Conservation (phyloP, 2,797 vertebrate species). For the Podarcis lilfordi region DNA sequence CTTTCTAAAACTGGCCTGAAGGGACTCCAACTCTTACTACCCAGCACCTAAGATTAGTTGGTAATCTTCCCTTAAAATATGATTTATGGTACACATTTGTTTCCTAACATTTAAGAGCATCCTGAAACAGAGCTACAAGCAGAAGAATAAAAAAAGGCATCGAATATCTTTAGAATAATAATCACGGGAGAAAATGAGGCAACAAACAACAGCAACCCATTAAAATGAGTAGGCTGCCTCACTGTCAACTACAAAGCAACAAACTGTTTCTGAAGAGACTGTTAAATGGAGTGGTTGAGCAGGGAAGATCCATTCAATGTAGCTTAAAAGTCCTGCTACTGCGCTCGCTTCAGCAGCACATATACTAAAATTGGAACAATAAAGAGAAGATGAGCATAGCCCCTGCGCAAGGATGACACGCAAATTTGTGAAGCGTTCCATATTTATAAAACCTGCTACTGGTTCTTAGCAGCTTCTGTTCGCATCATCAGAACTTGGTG, state of each 20-base stretch:
- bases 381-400: too few relatives aligned
- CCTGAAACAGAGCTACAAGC: slow-evolving; percentile 25
- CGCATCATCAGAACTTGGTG: neutral
- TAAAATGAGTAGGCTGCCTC: neutral
- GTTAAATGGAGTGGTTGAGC: neutral
- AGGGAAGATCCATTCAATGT: neutral
- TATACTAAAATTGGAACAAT: too few relatives aligned
- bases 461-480: neutral
- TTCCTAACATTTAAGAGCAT: slow-evolving; percentile 1
- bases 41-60: slow-evolving; percentile 20
- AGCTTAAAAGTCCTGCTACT: neutral
- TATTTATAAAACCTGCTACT: too few relatives aligned
- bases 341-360: neutral
- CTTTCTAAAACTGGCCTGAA: slow-evolving; percentile 21
- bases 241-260: neutral
- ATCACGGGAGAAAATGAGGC: neutral
- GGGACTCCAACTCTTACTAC: neutral
- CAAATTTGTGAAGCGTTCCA: too few relatives aligned
- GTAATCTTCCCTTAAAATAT: slow-evolving; percentile 31
- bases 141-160: slow-evolving; percentile 2
- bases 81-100: neutral
- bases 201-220: neutral
- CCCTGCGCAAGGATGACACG: too few relatives aligned
- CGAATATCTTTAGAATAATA: neutral
- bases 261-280: neutral